A percentile compares a stretch with the other conserved stretches of the same genome.
Evolutionary conservation across 2,113 vertebrate species (phyloP).

Genomic region (Telmatochromis sp.): DNA sequence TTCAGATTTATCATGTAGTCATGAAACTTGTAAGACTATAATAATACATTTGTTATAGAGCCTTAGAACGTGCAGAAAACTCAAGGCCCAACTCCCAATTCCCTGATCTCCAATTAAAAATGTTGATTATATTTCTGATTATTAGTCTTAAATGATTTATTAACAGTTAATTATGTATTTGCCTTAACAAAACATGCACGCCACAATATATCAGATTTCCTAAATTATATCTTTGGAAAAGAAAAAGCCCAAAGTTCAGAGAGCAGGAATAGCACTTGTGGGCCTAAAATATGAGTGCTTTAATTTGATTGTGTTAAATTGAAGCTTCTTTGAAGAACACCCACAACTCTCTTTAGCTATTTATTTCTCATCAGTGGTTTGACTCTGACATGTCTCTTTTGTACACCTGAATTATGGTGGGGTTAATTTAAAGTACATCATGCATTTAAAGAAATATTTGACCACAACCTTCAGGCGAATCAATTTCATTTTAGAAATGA

Average conservation of each 20-base stretch:
- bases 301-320: constrained; percentile 61
- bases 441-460: constrained; percentile 31
- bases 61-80: background rate
- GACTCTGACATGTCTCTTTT: constrained; percentile 31
- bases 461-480: constrained; percentile 30
- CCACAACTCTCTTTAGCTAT: constrained; percentile 33
- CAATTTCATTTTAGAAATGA: background rate
- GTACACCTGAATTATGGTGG: constrained; percentile 10
- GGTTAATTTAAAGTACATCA: constrained; percentile 17
- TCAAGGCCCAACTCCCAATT: background rate
- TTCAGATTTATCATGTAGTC: constrained; percentile 11
- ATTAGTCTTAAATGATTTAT: background rate
- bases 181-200: background rate
- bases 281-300: constrained; percentile 32
- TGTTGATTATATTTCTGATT: background rate
- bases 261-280: constrained; percentile 7
- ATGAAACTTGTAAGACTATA: background rate
- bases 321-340: constrained; percentile 48
- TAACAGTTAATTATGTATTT: background rate
- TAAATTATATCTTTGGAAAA: background rate
- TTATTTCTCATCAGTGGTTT: constrained; percentile 36
- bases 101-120: background rate
- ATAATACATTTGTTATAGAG: background rate
- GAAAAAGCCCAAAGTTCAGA: constrained; percentile 11
- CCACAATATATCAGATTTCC: background rate